Base-by-base conservation (phyloP, 2,797 vertebrate genomes). In the Neopelma chrysocephalum region DNA sequence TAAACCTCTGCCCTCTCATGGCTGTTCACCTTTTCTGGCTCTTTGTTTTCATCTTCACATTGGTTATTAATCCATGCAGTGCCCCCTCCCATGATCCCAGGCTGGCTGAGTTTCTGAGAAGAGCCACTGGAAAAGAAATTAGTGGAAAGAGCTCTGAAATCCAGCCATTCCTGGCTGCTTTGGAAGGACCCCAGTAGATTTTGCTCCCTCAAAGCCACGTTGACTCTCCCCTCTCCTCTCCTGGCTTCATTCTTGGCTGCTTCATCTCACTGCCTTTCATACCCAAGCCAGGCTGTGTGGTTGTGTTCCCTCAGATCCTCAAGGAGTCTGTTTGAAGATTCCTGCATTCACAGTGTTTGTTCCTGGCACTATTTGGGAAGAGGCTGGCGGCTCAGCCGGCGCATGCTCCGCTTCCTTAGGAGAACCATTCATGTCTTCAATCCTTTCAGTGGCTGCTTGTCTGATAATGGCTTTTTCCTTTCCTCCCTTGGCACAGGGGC, bases 401-500 rank as follows among this genome's bases (percentile, higher is more conserved):
- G 4, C 82, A 9, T 11, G 3, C n/a, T n/a, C 0, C 0, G 12
- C 31, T 34, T 83, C 79, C 51, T 56, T 31, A 25, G 62, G 22
- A 50, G 53, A 27, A 1, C n/a, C 32, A 4, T 61, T 81, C 15
- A 1, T 40, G 31, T 15, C 32, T 15, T 34, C 17, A 3, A 21
- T 40, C 61, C 43, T 81, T 50, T 53, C 57, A 34, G 0, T 42
- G 70, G 5, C 43, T 75, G 9, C 4, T 42, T 50, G 54, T 34
- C 48, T 89, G 54, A 86, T 87, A 13, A 62, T 9, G 10, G 11
- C 17, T n/a, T 43, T 62, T 15, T 23, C 32, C 68, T 34, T 40
- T 20, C 43, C 68, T 68, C 48, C 65, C 82, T 36, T 21, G 82
- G 34, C 73, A 5, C 97, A 99, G 99, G 96, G 99, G 99, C 16